Base-by-base conservation (phyloP, 2,113 vertebrate genomes). In the Tricholaema leucomelas region DNA sequence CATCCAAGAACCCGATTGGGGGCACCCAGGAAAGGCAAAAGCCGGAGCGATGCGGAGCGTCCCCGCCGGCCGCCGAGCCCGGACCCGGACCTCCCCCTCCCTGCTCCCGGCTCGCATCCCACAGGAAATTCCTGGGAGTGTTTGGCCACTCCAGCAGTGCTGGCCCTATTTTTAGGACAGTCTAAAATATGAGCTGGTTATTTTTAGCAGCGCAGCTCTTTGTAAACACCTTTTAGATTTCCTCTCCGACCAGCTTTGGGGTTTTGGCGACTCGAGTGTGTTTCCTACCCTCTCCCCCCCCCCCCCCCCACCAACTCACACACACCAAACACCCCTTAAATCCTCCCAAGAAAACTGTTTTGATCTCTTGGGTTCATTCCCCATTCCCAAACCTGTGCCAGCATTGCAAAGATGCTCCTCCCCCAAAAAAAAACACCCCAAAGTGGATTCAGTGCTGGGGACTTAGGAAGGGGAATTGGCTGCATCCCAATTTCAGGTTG, bases 41-140 rank as follows among this genome's bases (percentile, higher is more conserved):
- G 18, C 46, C 12, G 12, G 4, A 88, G 64, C 25, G 44, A 3
- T 12, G 55, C 87, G 15, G 48, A 17, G 48, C 58, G 9, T 19
- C 73, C 67, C 85, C 6, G 28, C 23, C 12, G 25, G 52, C 70
- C 33, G 85, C 93, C 9, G 1, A 73, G 83, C 85, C 89, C 13
- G 67, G 90, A 90, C 93, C 90, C n/a, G n/a, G n/a, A n/a, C n/a
- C n/a, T n/a, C n/a, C n/a, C n/a, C 92, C 46, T 14, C 92, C 88
- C 93, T 95, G 92, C 24, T 1, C 2, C 79, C 79, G 74, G 92
- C 94, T 88, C 88, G 88, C 92, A 28, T 86, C 95, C 95, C 94
- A 94, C 94, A 95, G 95, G 95, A 96, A 95, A 96, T 96, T 96
- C 95, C 95, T 95, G 94, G 92, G 91, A 96, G 91, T 84, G 91